Evolutionary conservation across 1,140 invertebrate genomes (phyloP), one percentile per base, ranked within the genome.

Genomic region (Olivierus martensii): DNA sequence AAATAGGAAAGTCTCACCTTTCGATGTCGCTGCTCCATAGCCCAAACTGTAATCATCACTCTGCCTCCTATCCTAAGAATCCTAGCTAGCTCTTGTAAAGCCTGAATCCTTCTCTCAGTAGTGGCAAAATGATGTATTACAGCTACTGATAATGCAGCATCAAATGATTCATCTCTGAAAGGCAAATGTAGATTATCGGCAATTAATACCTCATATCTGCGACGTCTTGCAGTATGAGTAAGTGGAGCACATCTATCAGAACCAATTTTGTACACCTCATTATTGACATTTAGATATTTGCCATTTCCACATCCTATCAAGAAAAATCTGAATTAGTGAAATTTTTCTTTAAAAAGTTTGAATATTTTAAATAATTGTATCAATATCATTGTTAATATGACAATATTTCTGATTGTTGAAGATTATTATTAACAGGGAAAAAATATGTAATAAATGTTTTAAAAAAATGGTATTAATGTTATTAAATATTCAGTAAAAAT

Each of bases 11-110:
- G 37, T 21, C 50, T 59, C 61, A 83, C 80, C 72, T 84, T 86
- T 59, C 86, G 71, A 64, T 91, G 84, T 49, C 82, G 79, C 64
- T 96, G 91, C 69, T 97, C 92, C 82, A 94, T 88, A 12, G 92
- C 87, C 92, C 92, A 96, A 1, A 94, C 91, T 14, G 87, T 91
- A 55, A 96, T 87, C 56, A 96, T 80, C n/a, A 95, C 75, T 47
- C 82, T 72, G 3, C 93, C 93, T 1, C 91, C 91, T 50, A 93
- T 89, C 52, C 85, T 72, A 3, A 95, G 73, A 34, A 96, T 82
- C 39, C 92, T 74, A 0, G 87, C 82, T 42, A 96, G 71, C 64
- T 97, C 92, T 50, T 81, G 75, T 0, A 97, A 69, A 0, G 92
- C 92, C 54, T 80, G 77, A 3, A 93, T 81, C 6, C 92, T 73